Evolutionary conservation across 2,113 vertebrate genomes (phyloP), one percentile per base, ranked within the genome.

Genomic region (Megaleporinus macrocephalus): DNA sequence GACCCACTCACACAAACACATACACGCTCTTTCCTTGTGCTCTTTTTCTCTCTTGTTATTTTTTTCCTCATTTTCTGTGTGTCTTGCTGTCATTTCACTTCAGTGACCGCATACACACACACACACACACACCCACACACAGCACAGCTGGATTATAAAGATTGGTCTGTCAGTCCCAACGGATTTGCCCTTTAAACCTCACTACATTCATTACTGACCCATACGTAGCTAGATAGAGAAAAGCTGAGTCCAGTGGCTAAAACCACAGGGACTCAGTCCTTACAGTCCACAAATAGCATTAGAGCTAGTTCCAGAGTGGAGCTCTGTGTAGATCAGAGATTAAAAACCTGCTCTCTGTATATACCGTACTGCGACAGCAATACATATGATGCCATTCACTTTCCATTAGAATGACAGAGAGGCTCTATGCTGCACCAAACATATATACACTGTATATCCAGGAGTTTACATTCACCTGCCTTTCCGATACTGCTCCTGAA

Each of bases 141-240:
- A 11, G 29, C 36, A 63, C 57, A 22, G 57, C n/a, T 81, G 79
- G 27, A 73, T 81, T 74, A 74, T 47, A 18, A 47, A 29, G 33
- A 81, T 81, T 68, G 62, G 79, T 26, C 30, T 81, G 47, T 57
- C 30, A 68, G 70, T 75, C 80, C 55, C 79, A 20, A 24, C 24
- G 59, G 59, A 81, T 53, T 74, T 33, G 65, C 29, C 47, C 61
- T 57, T 10, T 81, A 81, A 74, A 74, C 59, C 59, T 74, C 27
- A 20, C 14, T 20, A 33, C 73, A 51, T 29, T 65, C 10, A 24
- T 10, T 47, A 27, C 44, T 51, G 49, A 18, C 49, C 49, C 49
- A 51, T 51, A 51, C 53, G 22, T 55, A 55, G 53, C 6, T 22
- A 20, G 53, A 55, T 22, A 5, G 20, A 55, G 53, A 14, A 22